Evolutionary conservation across 2,797 vertebrate genomes (phyloP), one percentile per base, ranked within the genome.

Genomic region (Hippocampus kuda): DNA sequence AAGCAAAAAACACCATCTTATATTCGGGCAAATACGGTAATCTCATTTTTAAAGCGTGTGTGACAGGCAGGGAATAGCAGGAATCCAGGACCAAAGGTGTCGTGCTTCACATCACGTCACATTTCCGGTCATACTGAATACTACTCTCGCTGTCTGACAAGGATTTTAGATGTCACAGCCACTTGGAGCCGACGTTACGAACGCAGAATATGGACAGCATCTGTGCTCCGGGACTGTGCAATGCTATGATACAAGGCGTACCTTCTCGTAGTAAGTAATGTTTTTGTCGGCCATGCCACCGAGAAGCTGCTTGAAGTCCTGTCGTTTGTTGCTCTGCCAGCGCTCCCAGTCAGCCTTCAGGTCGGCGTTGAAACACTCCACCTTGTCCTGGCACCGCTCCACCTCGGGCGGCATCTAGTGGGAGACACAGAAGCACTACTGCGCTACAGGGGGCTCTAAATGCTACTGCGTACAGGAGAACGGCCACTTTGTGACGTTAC

Each of bases 331-430:
- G 89, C 90, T 93, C 84, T 98, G 95, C 97, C 97, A 99, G 84
- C 97, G 92, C 78, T 99, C 96, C 97, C 95, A 96, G 89, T 99
- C 97, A 0, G 97, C 97, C 83, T 98, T 99, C 81, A 99, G 89
- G 80, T 98, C 96, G 0, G 97, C 97, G 13, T 99, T 98, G 84
- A 98, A 98, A 82, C 97, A 99, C 74, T 98, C 96, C 81, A 94
- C 87, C 41, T 94, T 91, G 77, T 99, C 97, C 85, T 98, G 96
- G 84, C 94, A 98, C 60, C 93, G 96, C 87, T 99, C 97, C 57
- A 99, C 95, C 2, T 98, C 95, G 15, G 88, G 83, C 0, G 97
- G 96, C 67, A 95, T 90, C 96, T 99, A 38, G 79, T 6, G 73
- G 66, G 18, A 62, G 34, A 70, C 49, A 70, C 64, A 81, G 26